Percentiles rank a stretch among this genome's conserved stretches.
phyloP scores from a whole-genome alignment of 2,888 invertebrate species.

The Biston stratarius region DNA sequence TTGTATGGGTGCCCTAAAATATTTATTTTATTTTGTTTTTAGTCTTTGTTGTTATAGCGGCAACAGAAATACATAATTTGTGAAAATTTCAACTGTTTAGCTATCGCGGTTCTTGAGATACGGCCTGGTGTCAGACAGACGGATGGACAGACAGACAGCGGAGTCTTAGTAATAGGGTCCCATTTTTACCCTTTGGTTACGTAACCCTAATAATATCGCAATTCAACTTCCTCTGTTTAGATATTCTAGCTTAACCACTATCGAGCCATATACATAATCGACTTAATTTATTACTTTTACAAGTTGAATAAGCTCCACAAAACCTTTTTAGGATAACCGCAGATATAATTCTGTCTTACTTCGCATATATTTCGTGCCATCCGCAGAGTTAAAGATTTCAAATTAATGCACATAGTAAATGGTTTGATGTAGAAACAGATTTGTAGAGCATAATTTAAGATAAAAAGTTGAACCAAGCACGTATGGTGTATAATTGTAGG shows the following conservation, averaged over 20 bases:
- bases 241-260: neutral
- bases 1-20: no score
- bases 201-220: neutral
- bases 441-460: conserved; percentile 1
- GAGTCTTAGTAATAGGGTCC: no score
- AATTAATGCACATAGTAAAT: conserved; percentile 33
- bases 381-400: conserved; percentile 17
- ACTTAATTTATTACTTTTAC: conserved; percentile 18
- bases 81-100: no score
- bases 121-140: no score
- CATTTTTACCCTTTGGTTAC: no score
- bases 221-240: neutral
- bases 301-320: conserved; percentile 18
- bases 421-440: conserved; percentile 10
- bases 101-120: no score
- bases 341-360: conserved; percentile 20
- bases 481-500: conserved; percentile 19
- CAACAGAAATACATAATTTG: no score
- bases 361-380: conserved; percentile 19
- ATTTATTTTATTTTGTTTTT: no score
- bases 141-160: no score
- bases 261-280: conserved; percentile 26
- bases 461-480: conserved; percentile 2
- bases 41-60: no score
- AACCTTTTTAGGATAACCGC: conserved; percentile 22